Conservation (phyloP, 92 coral and sea anemone species). For the Palythoa caribaeorum region DNA sequence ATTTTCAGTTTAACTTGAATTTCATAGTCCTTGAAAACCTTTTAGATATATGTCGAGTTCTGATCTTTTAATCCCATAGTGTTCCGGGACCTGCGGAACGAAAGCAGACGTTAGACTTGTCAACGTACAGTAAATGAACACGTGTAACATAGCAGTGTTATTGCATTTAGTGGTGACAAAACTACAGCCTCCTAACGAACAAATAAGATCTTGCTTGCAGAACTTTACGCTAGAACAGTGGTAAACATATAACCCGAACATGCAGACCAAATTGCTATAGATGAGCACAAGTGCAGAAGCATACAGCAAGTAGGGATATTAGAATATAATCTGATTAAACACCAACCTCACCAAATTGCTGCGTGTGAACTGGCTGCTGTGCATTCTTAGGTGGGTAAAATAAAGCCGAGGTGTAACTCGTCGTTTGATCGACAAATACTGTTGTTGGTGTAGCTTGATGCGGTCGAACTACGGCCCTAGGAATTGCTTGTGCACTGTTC, state of each 20-base stretch:
- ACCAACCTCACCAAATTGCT: conserved; percentile 38
- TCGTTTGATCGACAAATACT: conserved; percentile 37
- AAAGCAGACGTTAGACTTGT: conserved; percentile 10
- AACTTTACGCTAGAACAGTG: not conserved
- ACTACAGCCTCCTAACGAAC: conserved; percentile 28
- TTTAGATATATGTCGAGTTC: conserved; percentile 91
- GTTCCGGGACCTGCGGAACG: conserved; percentile 77
- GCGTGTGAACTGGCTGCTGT: conserved; percentile 17
- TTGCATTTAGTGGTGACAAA: conserved; percentile 27
- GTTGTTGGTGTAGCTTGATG: conserved; percentile 57
- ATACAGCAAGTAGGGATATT: not conserved
- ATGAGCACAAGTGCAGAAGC: not conserved
- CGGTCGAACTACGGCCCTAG: conserved; percentile 51
- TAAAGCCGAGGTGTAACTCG: conserved; percentile 28
- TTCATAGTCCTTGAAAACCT: conserved; percentile 79
- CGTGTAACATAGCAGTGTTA: conserved; percentile 27
- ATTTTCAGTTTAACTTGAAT: conserved; percentile 31
- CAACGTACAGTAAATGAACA: conserved; percentile 13
- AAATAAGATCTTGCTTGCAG: not conserved
- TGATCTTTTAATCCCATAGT: conserved; percentile 92
- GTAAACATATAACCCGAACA: not conserved
- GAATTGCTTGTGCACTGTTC: conserved; percentile 76
- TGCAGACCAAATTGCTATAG: not conserved
- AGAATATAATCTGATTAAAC: not conserved
- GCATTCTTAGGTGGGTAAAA: conserved; percentile 37